These are phyloP conservation scores for Cephus spinipes DNA, from an alignment of 2,888 invertebrate genomes.

Conservation along the genomic window DNA sequence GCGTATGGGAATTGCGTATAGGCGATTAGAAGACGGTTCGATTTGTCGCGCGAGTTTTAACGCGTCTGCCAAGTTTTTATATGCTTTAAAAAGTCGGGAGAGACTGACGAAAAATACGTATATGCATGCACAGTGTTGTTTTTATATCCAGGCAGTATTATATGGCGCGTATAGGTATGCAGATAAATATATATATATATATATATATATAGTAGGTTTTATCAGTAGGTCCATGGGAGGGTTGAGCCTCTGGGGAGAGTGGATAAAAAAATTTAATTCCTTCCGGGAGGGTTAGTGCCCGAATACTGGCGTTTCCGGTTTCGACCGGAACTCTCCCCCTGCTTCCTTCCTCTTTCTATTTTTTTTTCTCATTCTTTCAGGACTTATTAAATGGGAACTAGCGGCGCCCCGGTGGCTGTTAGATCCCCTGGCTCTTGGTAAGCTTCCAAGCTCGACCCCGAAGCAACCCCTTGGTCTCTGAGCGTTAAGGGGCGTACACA, in stretches of 20 bases:
- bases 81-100: neutral
- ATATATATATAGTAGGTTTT: neutral
- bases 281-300: neutral
- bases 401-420: slow-evolving; percentile 46
- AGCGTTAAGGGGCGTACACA: slow-evolving; percentile 30
- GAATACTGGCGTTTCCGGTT: neutral
- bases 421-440: slow-evolving; percentile 42
- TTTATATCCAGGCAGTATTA: neutral
- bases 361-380: neutral
- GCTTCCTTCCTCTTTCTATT: neutral
- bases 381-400: slow-evolving; percentile 34
- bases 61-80: neutral
- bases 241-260: neutral
- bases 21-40: neutral
- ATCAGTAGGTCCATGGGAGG: neutral
- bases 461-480: slow-evolving; percentile 40
- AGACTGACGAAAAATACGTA: neutral
- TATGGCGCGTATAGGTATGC: too few species aligned
- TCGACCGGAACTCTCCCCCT: neutral
- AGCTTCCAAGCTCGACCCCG: slow-evolving; percentile 41
- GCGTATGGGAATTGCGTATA: neutral
- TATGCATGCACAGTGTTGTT: neutral
- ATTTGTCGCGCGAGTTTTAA: neutral
- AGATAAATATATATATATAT: too few species aligned
- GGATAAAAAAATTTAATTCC: neutral